Evolutionary conservation across 2,113 vertebrate species (phyloP).

Genomic region (Nannobrachium achirus): DNA sequence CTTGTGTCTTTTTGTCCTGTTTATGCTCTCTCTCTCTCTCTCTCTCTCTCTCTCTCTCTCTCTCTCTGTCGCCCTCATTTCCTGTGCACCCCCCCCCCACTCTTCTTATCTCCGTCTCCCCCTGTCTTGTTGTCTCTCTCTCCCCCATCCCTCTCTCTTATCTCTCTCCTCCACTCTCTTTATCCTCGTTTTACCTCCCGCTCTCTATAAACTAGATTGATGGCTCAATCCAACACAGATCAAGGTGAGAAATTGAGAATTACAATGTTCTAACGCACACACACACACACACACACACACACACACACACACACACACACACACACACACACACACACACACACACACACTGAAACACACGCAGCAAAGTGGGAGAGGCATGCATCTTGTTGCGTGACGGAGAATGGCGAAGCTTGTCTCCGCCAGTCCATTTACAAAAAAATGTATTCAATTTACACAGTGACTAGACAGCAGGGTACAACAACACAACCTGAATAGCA

Average conservation of each 20-base stretch:
- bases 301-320: not conserved
- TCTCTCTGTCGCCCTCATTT: not conserved
- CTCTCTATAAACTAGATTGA: conserved; percentile 68
- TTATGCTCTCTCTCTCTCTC: not conserved
- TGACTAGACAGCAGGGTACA: too few species aligned
- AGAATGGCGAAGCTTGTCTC: too few species aligned
- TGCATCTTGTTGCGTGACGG: too few species aligned
- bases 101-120: not conserved
- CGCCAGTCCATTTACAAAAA: too few species aligned
- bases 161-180: conserved; percentile 47
- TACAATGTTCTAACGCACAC: conserved; percentile 54
- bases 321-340: conserved; percentile 11
- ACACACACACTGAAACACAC: not conserved
- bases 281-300: conserved; percentile 20
- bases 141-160: conserved; percentile 10
- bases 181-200: conserved; percentile 54
- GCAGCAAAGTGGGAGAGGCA: not conserved
- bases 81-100: too few species aligned
- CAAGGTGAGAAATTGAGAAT: conserved; percentile 73
- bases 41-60: not conserved
- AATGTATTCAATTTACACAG: too few species aligned
- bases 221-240: conserved; percentile 66
- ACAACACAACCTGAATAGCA: too few species aligned
- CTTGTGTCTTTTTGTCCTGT: not conserved
- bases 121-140: not conserved